phyloP scores from a whole-genome alignment of 2,888 invertebrate genomes.

The Poecilobothrus nobilitatus region DNA sequence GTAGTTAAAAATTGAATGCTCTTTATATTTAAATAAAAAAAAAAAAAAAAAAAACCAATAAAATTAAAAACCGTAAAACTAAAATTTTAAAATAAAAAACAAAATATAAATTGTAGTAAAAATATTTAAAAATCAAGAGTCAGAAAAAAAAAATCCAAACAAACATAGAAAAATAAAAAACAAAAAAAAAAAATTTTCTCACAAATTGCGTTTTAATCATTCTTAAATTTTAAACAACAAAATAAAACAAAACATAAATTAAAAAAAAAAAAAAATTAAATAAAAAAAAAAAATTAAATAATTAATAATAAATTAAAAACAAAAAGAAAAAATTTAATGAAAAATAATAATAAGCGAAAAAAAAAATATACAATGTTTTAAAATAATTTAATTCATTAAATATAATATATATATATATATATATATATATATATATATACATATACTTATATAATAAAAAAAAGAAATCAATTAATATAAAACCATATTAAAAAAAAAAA shows the following conservation, averaged over 20 bases:
- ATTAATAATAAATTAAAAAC: no score
- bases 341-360: no score
- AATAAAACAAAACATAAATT: constrained; percentile 20
- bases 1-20: constrained; percentile 4
- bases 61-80: constrained; percentile 12
- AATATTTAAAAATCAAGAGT: constrained; percentile 24
- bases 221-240: constrained; percentile 15
- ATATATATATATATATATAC: no score
- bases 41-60: constrained; percentile 10
- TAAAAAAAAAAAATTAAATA: no score
- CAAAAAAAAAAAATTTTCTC: constrained; percentile 18
- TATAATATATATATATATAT: no score
- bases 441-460: no score
- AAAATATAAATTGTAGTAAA: constrained; percentile 20
- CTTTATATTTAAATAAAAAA: constrained; percentile 10
- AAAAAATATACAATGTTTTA: no score
- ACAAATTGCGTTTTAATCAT: constrained; percentile 14
- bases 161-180: constrained; percentile 18
- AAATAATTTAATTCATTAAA: no score
- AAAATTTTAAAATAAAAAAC: constrained; percentile 15
- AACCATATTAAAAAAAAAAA: no score
- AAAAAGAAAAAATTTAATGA: no score
- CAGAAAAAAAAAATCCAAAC: constrained; percentile 22
- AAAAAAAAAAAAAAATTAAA: constrained; percentile 17
- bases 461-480: no score